Base-by-base conservation (phyloP, 2,113 vertebrate species). In the Pachycephala philippinensis region DNA sequence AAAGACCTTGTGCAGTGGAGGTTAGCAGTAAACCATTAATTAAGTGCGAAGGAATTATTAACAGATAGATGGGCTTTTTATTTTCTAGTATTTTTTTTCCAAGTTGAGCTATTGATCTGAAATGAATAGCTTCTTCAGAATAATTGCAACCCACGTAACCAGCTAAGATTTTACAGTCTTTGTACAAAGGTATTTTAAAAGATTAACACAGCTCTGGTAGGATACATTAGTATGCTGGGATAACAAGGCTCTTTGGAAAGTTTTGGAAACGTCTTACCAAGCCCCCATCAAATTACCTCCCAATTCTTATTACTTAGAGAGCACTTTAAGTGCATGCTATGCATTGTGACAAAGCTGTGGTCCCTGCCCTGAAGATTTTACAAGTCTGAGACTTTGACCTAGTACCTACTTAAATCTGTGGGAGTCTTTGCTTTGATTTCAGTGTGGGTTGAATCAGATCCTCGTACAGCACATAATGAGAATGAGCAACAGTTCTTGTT, bases 321-420 rank as follows among this genome's bases (percentile, higher is more conserved):
- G 60, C 52, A 66, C n/a, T 24, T 92, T 89, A 92, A 93, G 44
- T 50, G 83, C 76, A 64, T 16, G 28, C 39, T 71, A n/a, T 81
- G 86, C 69, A 39, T 75, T 71, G 37, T 87, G 89, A 87, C 56
- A 90, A 96, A 96, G 83, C 30, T 56, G 45, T 53, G 61, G 65
- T 86, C 81, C 40, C 81, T 95, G 68, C 75, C 85, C 85, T 78
- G 87, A 90, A 90, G 75, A 92, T 83, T 92, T 95, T 93, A 92
- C 54, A 84, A 80, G 66, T 74, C 66, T 88, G 82, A 95, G 59
- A 47, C 60, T 94, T 90, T 84, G 61, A 84, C 77, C 42, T 81
- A 82, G 61, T 91, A 84, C 87, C 87, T 90, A 35, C 63, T 97
- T 87, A 94, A 94, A 90, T 75, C 75, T 86, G 75, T 94, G 66